Evolutionary conservation across 2,888 invertebrate genomes (phyloP).

Genomic region (Chironomus riparius): DNA sequence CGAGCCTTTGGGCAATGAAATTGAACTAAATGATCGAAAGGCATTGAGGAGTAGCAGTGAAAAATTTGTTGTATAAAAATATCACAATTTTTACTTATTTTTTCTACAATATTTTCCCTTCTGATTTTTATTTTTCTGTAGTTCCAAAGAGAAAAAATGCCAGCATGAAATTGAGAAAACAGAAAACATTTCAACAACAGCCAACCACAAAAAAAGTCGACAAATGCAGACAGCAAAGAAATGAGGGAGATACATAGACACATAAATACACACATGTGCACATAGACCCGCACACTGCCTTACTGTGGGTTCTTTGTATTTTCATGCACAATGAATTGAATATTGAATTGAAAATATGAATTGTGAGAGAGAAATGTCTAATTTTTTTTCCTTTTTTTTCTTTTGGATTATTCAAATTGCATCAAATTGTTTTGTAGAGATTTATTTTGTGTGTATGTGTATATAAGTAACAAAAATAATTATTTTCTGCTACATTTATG

Average conservation of each 20-base stretch:
- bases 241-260: not conserved
- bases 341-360: too few relatives aligned
- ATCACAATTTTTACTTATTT: slow-evolving; percentile 31
- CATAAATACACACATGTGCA: not conserved
- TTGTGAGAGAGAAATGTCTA: too few relatives aligned
- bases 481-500: not conserved
- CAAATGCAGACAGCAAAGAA: not conserved
- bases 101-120: slow-evolving; percentile 1
- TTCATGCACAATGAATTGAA: too few relatives aligned
- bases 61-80: slow-evolving; percentile 34
- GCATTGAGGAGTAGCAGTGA: slow-evolving; percentile 50
- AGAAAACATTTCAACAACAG: slow-evolving; percentile 22
- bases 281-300: not conserved
- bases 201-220: slow-evolving; percentile 25
- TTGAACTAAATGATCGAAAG: slow-evolving; percentile 39
- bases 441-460: not conserved
- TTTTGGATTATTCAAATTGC: too few relatives aligned
- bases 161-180: not conserved
- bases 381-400: too few relatives aligned
- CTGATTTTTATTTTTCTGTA: slow-evolving; percentile 2
- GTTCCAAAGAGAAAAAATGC: not conserved
- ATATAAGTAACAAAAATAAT: not conserved
- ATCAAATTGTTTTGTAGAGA: not conserved
- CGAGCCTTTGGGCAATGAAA: slow-evolving; percentile 42
- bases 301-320: too few relatives aligned